Conservation (phyloP, 2,888 invertebrate genomes). For the Zygothrica quintamaculata region DNA sequence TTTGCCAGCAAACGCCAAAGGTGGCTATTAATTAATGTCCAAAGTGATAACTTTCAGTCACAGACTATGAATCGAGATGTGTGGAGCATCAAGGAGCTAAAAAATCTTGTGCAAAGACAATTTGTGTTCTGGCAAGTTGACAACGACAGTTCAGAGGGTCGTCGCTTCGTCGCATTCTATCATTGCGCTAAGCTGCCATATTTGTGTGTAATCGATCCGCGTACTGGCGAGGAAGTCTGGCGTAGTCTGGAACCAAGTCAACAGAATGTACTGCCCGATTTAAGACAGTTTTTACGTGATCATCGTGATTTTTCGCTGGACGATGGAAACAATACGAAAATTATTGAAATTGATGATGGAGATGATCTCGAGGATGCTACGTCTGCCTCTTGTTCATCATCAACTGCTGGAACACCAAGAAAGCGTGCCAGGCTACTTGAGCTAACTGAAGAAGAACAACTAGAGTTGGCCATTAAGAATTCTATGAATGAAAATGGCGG, state of each 20-base stretch:
- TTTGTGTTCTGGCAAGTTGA: slow-evolving; percentile 89
- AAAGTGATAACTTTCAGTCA: slow-evolving; percentile 88
- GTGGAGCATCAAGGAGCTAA: slow-evolving; percentile 88
- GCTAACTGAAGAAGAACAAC: slow-evolving; percentile 83
- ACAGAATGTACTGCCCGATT: slow-evolving; percentile 70
- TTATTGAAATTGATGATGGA: slow-evolving; percentile 58
- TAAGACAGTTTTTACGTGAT: slow-evolving; percentile 70
- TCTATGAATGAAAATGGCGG: slow-evolving; percentile 83
- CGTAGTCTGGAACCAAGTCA: slow-evolving; percentile 77
- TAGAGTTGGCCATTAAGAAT: slow-evolving; percentile 83
- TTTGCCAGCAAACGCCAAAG: slow-evolving; percentile 86
- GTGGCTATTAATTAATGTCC: slow-evolving; percentile 90
- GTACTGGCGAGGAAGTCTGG: slow-evolving; percentile 87
- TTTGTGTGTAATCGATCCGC: slow-evolving; percentile 88
- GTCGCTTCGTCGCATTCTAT: slow-evolving; percentile 88
- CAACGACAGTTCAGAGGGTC: slow-evolving; percentile 85
- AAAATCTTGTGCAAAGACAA: slow-evolving; percentile 87
- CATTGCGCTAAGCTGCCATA: slow-evolving; percentile 87
- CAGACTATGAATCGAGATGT: slow-evolving; percentile 89
- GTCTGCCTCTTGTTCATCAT: slow-evolving; percentile 48
- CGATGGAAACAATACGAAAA: slow-evolving; percentile 74
- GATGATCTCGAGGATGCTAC: slow-evolving; percentile 55
- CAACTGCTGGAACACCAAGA: slow-evolving; percentile 53
- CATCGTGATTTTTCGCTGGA: slow-evolving; percentile 76
- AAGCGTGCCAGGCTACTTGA: slow-evolving; percentile 79